These are phyloP conservation scores for Urosaurus nigricauda DNA, from an alignment of 2,797 vertebrate genomes.

Conservation along the genomic window DNA sequence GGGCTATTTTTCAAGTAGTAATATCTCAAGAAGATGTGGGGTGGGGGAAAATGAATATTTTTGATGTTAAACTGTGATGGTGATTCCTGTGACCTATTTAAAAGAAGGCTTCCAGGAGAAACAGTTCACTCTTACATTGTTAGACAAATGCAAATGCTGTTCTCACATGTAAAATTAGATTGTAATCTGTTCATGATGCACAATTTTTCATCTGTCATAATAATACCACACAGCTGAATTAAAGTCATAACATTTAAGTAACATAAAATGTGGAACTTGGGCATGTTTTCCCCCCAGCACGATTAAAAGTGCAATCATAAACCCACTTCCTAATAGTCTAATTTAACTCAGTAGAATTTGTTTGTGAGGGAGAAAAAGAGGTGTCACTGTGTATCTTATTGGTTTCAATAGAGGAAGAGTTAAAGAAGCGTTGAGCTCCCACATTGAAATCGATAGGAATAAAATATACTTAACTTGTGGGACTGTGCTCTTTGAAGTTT, in stretches of 20 bases:
- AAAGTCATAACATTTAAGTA: not conserved
- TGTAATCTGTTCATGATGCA: not conserved
- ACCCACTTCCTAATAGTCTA: not conserved
- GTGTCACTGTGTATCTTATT: not conserved
- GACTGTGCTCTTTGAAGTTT: slow-evolving; percentile 12
- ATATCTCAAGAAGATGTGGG: too few relatives aligned
- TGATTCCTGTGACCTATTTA: too few relatives aligned
- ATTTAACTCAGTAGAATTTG: not conserved
- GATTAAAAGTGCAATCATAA: not conserved
- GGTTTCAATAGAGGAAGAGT: not conserved
- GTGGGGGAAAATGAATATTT: too few relatives aligned
- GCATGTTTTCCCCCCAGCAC: not conserved
- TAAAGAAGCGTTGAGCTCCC: not conserved
- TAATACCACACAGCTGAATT: not conserved
- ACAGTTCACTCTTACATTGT: not conserved
- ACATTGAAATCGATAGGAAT: slow-evolving; percentile 1
- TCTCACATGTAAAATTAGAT: not conserved
- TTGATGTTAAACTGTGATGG: too few relatives aligned
- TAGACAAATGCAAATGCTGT: not conserved
- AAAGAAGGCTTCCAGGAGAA: too few relatives aligned
- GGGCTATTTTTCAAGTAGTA: too few relatives aligned
- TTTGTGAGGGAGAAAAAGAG: not conserved
- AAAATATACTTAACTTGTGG: not conserved
- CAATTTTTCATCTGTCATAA: not conserved
- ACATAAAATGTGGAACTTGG: not conserved